Evolutionary conservation across 2,888 invertebrate species (phyloP), one percentile per base, ranked within the genome.

Genomic region (Eledona agricola): DNA sequence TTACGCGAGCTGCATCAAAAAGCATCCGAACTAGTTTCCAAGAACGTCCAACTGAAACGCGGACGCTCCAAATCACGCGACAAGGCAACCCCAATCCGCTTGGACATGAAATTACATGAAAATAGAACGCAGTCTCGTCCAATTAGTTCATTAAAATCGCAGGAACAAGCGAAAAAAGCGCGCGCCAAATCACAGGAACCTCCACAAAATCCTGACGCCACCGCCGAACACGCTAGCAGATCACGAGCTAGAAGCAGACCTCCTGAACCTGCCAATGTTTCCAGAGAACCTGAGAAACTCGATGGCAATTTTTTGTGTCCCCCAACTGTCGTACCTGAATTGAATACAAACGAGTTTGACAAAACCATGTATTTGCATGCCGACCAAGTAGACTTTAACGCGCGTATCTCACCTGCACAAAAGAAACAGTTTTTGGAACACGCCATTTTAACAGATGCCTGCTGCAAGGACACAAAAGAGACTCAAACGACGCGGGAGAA

Each of bases 1-100:
- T 64, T 82, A 10, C 69, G 77, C 40, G 77, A 79, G 43, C 63
- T 82, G 9, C 75, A 75, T 17, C 68, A 75, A 56, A 79, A 75
- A 62, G 73, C 78, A 1, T 62, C 73, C 40, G 71, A 79, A 60
- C 68, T 82, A 57, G 67, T 80, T 3, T 65, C 69, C 7, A 77
- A 75, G 64, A 79, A 78, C 67, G 60, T 77, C 4, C 63, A 73
- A 57, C 64, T 65, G 9, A 71, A 70, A 43, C 59, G 65, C 26
- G 64, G 64, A 16, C 62, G 71, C 28, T 65, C 69, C 4, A 66
- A 66, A 50, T 71, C 70, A 10, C 53, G 60, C 31, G 68, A 68
- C 13, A 28, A 9, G 4, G 11, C 1, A 2, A 7, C 12, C 2
- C 26, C 13, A 6, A 28, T 43, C 4, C 4, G 34, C n/a, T n/a